Evolutionary conservation across 2,888 invertebrate genomes (phyloP), one percentile per base, ranked within the genome.

Genomic region (Hirtodrosophila duncani): DNA sequence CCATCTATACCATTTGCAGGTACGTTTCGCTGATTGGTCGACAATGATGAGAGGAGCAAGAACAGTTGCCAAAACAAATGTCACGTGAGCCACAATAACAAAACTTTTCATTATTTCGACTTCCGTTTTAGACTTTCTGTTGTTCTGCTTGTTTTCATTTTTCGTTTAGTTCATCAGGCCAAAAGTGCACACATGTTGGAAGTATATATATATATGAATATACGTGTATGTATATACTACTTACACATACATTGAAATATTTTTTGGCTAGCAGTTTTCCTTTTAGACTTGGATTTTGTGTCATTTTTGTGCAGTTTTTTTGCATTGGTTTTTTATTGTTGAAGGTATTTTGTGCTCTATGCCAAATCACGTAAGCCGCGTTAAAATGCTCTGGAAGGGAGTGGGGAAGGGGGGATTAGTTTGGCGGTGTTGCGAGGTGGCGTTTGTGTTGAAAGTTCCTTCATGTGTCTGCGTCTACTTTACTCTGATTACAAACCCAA

Each of bases 401-500:
- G 3, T 6, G 13, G 27, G 18, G 21, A 10, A 8, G 3, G 4
- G 26, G 16, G 10, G 8, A 4, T 5, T 18, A 31, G 26, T n/a
- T n/a, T n/a, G n/a, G n/a, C n/a, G n/a, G n/a, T n/a, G n/a, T n/a
- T n/a, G n/a, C 20, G 6, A 5, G 6, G 3, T 5, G 6, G 20
- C n/a, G 17, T 17, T 16, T n/a, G 17, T 16, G 16, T n/a, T n/a
- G n/a, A n/a, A n/a, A 37, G 30, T 46, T 46, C 56, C 41, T 41
- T 56, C 64, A 55, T 69, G 59, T 71, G 62, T 63, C 66, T 71
- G 59, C 48, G 57, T 60, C 60, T 67, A 63, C 68, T 71, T 66
- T 70, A 53, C 67, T 74, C 71, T 71, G 71, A 71, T 71, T 71
- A 71, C 71, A 71, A 67, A 41, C 34, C 46, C 71, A 59, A 63